Evolutionary conservation across 2,113 vertebrate genomes (phyloP), one percentile per base, ranked within the genome.

Genomic region (Cnemophilus loriae): DNA sequence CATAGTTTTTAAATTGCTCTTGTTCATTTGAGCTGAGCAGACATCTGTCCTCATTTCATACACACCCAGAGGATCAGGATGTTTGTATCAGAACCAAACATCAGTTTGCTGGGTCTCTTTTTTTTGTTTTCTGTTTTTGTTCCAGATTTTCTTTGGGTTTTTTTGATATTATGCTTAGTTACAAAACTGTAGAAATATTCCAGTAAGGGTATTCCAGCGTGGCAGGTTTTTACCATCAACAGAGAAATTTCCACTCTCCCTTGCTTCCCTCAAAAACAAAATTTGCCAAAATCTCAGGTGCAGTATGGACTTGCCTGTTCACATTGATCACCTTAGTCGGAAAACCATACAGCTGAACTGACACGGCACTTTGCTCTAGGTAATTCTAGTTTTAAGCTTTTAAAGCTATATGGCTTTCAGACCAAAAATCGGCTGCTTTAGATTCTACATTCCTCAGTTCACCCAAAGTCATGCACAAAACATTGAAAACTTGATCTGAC

Each of bases 281-380:
- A 30, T 81, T 77, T 64, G 3, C 28, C 30, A 42, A 42, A 63
- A 46, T 33, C 11, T 86, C 19, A 68, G 3, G 6, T 44, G 12
- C 4, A 3, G 3, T 42, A 19, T 5, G 7, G 14, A 41, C 16
- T 91, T 86, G 3, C 6, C 16, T 53, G 23, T 30, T 83, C 42
- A 28, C 4, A 19, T 13, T 37, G 32, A 2, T 69, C 23, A 17
- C 6, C 4, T 6, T 46, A 41, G 11, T 76, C 11, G 28, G 39
- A 64, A 87, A 56, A 53, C 7, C 6, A 28, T 16, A 33, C 9
- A 76, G 30, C 15, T 76, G 52, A 89, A 68, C 7, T n/a, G 28
- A 46, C 0, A 3, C 0, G 0, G 5, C 15, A 63, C 17, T 68
- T 21, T n/a, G 60, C 5, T 33, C 3, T 18, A 55, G 22, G 7